Evolutionary conservation across 2,113 vertebrate genomes (phyloP).

Genomic region (Cyprinodon brontotheroides): DNA sequence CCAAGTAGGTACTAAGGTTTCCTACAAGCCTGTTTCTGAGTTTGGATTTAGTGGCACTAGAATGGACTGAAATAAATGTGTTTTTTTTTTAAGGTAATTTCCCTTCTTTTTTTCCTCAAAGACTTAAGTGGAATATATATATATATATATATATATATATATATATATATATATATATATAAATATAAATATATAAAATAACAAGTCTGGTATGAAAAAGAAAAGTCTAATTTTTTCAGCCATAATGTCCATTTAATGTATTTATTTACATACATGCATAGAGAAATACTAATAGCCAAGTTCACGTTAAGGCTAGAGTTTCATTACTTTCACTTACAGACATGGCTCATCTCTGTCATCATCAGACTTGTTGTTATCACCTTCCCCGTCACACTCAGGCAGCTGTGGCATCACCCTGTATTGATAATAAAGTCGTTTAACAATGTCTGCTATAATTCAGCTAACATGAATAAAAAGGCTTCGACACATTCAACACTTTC

Average conservation of each 20-base stretch:
- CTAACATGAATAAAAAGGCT: not conserved
- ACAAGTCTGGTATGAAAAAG: no score
- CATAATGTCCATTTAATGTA: not conserved
- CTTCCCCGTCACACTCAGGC: slow-evolving; percentile 89
- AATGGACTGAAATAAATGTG: not conserved
- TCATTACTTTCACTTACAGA: slow-evolving; percentile 80
- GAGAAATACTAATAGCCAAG: no score
- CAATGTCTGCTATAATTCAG: not conserved
- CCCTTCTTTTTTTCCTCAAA: no score
- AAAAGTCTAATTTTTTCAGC: no score
- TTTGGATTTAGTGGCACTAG: no score
- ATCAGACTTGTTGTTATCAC: slow-evolving; percentile 82
- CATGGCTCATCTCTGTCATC: slow-evolving; percentile 90
- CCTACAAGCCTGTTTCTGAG: not conserved
- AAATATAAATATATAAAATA: no score
- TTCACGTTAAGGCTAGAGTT: not conserved
- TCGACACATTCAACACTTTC: not conserved
- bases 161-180: no score
- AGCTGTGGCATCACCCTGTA: slow-evolving; percentile 91
- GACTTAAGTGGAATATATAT: no score
- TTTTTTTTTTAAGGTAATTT: not conserved
- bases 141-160: no score
- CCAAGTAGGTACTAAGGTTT: no score
- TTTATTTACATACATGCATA: not conserved
- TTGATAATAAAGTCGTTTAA: not conserved